Percentiles rank a stretch among this genome's conserved stretches.
Conservation (phyloP, 2,797 vertebrate genomes). For the Brotula barbata region DNA sequence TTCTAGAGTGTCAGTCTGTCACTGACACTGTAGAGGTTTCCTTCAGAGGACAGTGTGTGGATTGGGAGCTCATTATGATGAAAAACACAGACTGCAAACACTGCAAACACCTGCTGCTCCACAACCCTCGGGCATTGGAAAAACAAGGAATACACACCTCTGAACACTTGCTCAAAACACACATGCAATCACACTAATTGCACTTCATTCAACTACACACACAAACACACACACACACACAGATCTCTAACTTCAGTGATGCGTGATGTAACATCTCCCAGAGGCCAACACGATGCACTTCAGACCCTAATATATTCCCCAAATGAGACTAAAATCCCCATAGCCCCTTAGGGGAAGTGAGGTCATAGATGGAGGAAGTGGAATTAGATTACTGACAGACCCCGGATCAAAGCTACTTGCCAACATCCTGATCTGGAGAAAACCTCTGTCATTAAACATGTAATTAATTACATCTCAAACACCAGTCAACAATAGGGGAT, state of each 20-base stretch:
- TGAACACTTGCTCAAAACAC: slow-evolving; percentile 29
- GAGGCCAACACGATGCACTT: slow-evolving; percentile 9
- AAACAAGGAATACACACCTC: slow-evolving; percentile 51
- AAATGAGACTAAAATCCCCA: slow-evolving; percentile 22
- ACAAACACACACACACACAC: slow-evolving; percentile 13
- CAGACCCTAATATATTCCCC: slow-evolving; percentile 27
- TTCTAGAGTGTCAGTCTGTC: slow-evolving; percentile 27
- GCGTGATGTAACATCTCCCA: slow-evolving; percentile 56
- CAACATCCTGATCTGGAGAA: slow-evolving; percentile 43
- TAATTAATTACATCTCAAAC: slow-evolving; percentile 50
- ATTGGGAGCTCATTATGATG: slow-evolving; percentile 71
- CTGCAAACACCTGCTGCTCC: slow-evolving; percentile 65
- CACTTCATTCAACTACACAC: neutral
- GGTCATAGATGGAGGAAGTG: slow-evolving; percentile 48
- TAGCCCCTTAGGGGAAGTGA: slow-evolving; percentile 32
- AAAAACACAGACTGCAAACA: slow-evolving; percentile 62
- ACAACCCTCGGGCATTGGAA: slow-evolving; percentile 46
- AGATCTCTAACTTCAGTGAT: slow-evolving; percentile 3
- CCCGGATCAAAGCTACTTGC: slow-evolving; percentile 50
- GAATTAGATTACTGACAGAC: slow-evolving; percentile 54
- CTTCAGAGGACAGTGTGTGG: slow-evolving; percentile 49
- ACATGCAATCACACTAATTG: slow-evolving; percentile 36
- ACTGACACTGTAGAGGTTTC: slow-evolving; percentile 33
- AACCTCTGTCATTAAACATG: slow-evolving; percentile 30
- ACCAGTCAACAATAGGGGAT: neutral